These are phyloP conservation scores for Zonotrichia leucophrys DNA, from an alignment of 2,113 vertebrate species.

Conservation along the genomic window DNA sequence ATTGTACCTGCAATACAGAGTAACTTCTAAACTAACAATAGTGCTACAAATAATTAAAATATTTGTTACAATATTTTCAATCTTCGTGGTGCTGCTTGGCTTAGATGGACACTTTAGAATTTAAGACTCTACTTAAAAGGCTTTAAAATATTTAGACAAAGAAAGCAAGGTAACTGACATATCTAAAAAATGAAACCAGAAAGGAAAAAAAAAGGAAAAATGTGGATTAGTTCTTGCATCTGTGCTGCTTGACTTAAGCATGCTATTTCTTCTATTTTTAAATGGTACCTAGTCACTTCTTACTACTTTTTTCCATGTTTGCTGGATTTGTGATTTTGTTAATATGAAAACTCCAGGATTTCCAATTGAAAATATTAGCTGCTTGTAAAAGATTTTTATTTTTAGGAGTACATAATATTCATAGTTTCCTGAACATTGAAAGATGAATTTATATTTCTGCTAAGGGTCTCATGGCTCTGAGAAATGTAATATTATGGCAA, in stretches of 20 bases:
- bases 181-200: background rate
- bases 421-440: background rate
- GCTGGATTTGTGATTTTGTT: background rate
- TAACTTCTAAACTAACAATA: background rate
- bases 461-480: background rate
- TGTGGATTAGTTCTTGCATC: background rate
- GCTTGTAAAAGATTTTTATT: background rate
- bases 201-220: background rate
- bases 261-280: background rate
- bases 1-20: background rate
- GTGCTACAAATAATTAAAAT: background rate
- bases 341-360: background rate
- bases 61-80: background rate
- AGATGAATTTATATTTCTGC: background rate
- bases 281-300: background rate
- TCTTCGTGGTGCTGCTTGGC: background rate
- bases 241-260: background rate
- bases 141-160: background rate
- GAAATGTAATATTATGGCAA: background rate
- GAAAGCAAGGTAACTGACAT: background rate
- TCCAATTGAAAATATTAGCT: background rate
- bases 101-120: background rate
- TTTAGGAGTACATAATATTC: background rate
- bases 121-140: background rate
- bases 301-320: background rate